Percentiles rank a stretch among this genome's conserved stretches.
Conservation (phyloP, 1,140 invertebrate genomes). For the Lucilia cuprina region DNA sequence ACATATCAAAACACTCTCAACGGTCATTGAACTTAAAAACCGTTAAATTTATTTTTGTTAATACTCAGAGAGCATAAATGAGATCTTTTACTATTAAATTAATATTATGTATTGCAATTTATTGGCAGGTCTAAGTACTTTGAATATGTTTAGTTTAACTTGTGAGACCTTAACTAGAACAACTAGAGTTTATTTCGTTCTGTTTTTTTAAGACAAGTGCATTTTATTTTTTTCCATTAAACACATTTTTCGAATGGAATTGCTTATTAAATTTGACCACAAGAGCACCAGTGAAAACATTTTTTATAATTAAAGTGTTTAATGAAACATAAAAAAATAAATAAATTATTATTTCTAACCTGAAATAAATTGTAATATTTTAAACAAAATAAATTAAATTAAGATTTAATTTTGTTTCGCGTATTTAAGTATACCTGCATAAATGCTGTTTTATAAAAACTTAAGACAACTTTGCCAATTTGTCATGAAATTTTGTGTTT, state of each 20-base stretch:
- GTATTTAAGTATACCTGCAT: background rate
- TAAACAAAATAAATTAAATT: background rate
- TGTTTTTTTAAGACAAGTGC: background rate
- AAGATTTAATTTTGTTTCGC: background rate
- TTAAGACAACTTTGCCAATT: slow-evolving; percentile 55
- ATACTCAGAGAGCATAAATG: background rate
- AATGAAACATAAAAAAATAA: background rate
- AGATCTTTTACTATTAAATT: background rate
- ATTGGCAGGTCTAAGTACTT: background rate
- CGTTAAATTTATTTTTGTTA: background rate
- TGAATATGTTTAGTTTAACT: background rate
- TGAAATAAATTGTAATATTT: background rate
- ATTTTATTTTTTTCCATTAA: background rate
- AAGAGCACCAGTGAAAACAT: background rate
- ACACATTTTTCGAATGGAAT: background rate
- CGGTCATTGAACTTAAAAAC: slow-evolving; percentile 16
- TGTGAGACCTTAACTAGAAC: background rate
- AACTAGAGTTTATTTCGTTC: background rate
- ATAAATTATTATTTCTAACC: background rate
- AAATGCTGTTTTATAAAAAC: slow-evolving; percentile 57
- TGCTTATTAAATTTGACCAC: background rate
- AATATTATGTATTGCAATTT: background rate
- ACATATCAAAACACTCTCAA: background rate
- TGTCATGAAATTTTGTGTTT: slow-evolving; percentile 57
- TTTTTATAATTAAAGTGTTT: background rate